Conservation (phyloP, 2,113 vertebrate species). For the Pionites leucogaster region DNA sequence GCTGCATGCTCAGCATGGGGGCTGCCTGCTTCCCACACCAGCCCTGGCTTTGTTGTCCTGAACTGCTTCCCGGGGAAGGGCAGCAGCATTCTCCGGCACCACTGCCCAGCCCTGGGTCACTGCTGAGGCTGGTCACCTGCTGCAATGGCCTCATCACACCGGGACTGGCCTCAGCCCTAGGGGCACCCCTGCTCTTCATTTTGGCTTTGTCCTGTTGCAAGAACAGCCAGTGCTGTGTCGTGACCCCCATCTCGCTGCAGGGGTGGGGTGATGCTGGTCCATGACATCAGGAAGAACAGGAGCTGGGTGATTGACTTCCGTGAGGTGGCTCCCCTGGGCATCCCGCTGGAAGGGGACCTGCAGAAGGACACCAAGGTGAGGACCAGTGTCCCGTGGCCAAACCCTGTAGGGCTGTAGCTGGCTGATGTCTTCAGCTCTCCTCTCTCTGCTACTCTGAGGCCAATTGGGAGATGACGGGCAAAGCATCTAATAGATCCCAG, state of each 20-base stretch:
- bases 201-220: background rate
- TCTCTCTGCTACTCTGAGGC: background rate
- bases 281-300: constrained; percentile 91
- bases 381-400: background rate
- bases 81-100: background rate
- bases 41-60: background rate
- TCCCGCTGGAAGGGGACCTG: constrained; percentile 78
- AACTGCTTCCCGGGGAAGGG: background rate
- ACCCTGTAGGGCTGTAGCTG: background rate
- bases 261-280: constrained; percentile 95
- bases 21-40: accelerated
- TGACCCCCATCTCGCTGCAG: constrained; percentile 48
- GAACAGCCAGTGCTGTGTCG: background rate
- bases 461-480: background rate
- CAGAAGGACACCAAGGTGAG: constrained; percentile 81
- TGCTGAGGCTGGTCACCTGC: background rate
- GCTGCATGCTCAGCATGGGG: background rate
- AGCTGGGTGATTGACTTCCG: constrained; percentile 93
- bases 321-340: constrained; percentile 87
- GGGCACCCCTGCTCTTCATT: accelerated
- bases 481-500: background rate
- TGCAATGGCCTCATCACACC: accelerated
- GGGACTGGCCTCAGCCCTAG: accelerated
- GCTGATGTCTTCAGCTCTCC: background rate
- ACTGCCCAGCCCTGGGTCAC: background rate